Conservation (phyloP, 2,113 vertebrate genomes). For the Papio anubis region DNA sequence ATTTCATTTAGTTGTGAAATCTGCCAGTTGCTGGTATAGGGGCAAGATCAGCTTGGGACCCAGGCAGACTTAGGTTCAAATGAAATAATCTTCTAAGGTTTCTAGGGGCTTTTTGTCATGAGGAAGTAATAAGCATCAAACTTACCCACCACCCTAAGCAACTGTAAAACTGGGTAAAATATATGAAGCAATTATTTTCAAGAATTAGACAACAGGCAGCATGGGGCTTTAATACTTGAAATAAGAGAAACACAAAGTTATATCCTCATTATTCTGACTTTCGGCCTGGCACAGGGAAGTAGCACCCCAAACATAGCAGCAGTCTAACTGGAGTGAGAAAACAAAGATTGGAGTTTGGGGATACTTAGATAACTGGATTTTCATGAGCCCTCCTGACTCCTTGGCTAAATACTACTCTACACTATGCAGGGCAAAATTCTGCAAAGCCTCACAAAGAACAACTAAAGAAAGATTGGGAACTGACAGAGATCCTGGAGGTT, state of each 20-base stretch:
- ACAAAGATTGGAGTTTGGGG: neutral
- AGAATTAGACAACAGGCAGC: neutral
- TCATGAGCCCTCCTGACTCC: too few relatives aligned
- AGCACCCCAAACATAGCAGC: neutral
- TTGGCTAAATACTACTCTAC: neutral
- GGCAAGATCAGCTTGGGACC: neutral
- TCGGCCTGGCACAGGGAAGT: neutral
- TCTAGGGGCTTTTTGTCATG: neutral
- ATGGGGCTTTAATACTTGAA: neutral
- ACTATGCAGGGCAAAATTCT: neutral
- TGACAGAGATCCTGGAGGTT: neutral
- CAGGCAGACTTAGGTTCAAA: neutral
- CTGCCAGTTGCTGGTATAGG: neutral
- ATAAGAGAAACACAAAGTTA: neutral
- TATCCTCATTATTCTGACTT: neutral
- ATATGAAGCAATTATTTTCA: neutral
- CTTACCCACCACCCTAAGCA: neutral
- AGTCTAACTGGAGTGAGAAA: neutral
- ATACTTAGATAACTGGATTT: too few relatives aligned
- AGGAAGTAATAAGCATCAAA: neutral
- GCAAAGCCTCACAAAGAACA: neutral
- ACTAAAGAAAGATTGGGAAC: too few relatives aligned
- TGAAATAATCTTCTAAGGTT: neutral
- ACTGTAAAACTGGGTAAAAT: neutral
- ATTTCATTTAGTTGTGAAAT: neutral